Percentiles rank a stretch among this genome's conserved stretches.
Conservation (phyloP, 1,140 invertebrate species). For the Trachymyrmex septentrionalis region DNA sequence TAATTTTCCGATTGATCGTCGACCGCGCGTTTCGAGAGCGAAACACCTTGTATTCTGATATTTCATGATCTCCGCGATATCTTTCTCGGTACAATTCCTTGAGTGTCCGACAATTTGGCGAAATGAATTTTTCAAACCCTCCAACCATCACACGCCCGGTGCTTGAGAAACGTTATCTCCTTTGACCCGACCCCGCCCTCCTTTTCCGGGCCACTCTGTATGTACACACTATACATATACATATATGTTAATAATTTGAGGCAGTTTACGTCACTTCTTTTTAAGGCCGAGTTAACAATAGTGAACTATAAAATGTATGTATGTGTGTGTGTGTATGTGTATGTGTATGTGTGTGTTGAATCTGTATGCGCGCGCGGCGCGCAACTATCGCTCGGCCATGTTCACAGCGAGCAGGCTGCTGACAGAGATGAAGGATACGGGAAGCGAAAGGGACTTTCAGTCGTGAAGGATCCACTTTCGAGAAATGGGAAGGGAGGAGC, state of each 20-base stretch:
- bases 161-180: neutral
- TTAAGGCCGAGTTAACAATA: conserved; percentile 79
- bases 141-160: too few species aligned
- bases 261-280: conserved; percentile 77
- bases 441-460: conserved; percentile 19
- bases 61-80: neutral
- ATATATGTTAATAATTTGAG: conserved; percentile 77
- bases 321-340: neutral
- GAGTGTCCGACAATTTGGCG: neutral
- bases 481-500: neutral
- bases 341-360: neutral
- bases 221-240: conserved; percentile 56
- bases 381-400: conserved; percentile 61
- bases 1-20: too few species aligned
- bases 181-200: conserved; percentile 10
- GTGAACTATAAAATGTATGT: conserved; percentile 68
- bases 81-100: neutral
- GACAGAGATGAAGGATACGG: conserved; percentile 15
- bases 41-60: too few species aligned
- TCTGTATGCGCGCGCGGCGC: conserved; percentile 29
- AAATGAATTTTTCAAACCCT: neutral
- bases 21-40: too few species aligned
- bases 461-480: neutral
- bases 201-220: conserved; percentile 38
- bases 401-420: conserved; percentile 54